These are phyloP conservation scores for Lacanobia wlatinum DNA, from an alignment of 2,888 invertebrate species.

Conservation along the genomic window DNA sequence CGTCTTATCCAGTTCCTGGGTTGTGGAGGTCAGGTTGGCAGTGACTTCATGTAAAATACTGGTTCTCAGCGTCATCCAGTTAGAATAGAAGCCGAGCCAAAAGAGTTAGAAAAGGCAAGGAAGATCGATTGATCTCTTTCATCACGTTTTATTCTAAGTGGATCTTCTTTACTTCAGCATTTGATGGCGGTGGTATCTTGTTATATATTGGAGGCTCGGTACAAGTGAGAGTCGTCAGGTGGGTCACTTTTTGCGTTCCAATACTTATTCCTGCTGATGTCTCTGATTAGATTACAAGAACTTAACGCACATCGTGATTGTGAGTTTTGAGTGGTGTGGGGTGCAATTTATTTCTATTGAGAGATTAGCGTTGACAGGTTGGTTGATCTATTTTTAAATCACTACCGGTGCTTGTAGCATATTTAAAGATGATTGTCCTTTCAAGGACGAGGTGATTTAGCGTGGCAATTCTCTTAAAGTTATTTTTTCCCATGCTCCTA, in stretches of 20 bases:
- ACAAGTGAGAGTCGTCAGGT: constrained; percentile 47
- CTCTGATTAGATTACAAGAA: constrained; percentile 13
- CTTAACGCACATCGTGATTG: neutral
- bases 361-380: neutral
- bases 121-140: too few relatives aligned
- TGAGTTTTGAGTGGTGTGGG: neutral
- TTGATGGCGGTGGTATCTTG: neutral
- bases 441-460: neutral
- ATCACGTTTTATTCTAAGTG: neutral
- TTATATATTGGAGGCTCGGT: neutral
- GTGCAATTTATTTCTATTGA: neutral
- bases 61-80: too few relatives aligned
- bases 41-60: too few relatives aligned
- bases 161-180: neutral
- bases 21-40: too few relatives aligned
- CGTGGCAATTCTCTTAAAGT: neutral
- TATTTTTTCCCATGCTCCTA: neutral
- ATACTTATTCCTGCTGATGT: constrained; percentile 8
- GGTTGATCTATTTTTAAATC: neutral
- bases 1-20: too few relatives aligned
- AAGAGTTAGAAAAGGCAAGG: too few relatives aligned
- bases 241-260: constrained; percentile 17
- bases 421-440: neutral
- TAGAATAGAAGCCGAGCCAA: too few relatives aligned
- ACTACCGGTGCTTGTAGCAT: neutral